Conservation (phyloP, 2,113 vertebrate species). For the Zapus hudsonius region DNA sequence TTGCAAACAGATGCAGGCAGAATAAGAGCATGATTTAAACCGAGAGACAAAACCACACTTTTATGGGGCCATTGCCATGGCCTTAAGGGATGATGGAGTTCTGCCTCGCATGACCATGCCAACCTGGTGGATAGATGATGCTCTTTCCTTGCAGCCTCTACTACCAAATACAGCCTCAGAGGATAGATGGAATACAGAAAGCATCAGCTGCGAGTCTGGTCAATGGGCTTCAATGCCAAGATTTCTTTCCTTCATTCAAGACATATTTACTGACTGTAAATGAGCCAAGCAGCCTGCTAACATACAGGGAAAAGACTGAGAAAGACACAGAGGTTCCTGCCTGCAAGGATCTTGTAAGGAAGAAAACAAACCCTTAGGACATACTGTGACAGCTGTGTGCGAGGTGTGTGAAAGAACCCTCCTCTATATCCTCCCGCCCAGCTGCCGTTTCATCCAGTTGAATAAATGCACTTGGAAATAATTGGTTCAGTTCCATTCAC, state of each 20-base stretch:
- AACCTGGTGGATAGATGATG: not conserved
- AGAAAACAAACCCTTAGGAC: not conserved
- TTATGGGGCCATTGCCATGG: not conserved
- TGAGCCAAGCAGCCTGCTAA: not conserved
- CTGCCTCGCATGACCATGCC: not conserved
- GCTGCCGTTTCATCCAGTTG: not conserved
- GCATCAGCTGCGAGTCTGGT: not conserved
- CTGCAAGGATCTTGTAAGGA: not conserved
- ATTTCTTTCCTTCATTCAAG: not conserved
- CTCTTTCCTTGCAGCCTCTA: not conserved
- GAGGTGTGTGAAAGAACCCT: not conserved
- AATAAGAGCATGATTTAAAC: not conserved
- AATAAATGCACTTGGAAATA: constrained; percentile 41
- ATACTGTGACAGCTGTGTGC: not conserved
- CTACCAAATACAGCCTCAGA: not conserved
- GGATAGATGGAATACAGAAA: not conserved
- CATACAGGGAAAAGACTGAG: too few relatives aligned
- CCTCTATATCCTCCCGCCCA: not conserved
- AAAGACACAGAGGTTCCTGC: not conserved
- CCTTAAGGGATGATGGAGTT: not conserved
- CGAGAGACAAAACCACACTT: not conserved
- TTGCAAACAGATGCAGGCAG: constrained; percentile 59
- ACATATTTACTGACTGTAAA: not conserved
- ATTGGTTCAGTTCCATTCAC: not conserved
- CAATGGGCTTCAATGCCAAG: not conserved